Evolutionary conservation across 1,140 invertebrate species (phyloP), one percentile per base, ranked within the genome.

Genomic region (Propsilocerus akamusi): DNA sequence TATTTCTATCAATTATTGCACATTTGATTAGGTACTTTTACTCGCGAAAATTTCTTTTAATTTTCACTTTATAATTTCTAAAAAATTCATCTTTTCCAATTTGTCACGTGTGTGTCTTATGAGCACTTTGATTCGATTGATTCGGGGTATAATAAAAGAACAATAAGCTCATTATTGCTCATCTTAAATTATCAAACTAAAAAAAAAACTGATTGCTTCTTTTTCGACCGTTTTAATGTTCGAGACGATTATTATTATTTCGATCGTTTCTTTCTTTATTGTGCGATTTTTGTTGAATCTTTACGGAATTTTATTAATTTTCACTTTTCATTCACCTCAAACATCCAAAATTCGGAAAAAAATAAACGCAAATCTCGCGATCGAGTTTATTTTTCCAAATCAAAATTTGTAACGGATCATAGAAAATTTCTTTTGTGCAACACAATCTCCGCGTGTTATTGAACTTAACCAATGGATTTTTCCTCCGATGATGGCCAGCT

Each of bases 291-390:
- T n/a, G n/a, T 41, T 41, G 17, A 17, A n/a, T 20, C 17, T 20
- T 20, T 17, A 37, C 28, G 28, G 14, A 41, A 41, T n/a, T 41
- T 41, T 20, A 41, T 41, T 22, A 41, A 41, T 41, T 41, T 41
- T 41, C 34, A 41, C 34, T 41, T 41, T 41, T 41, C 34, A 41
- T 41, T 41, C 14, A 41, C 34, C 17, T n/a, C n/a, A n/a, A 37
- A 37, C 6, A 14, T 20, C 22, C 17, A 30, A 41, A 41, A 41
- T 41, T 17, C 22, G 17, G 34, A 17, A 20, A 41, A 41, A 41
- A 17, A 41, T 41, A 14, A 41, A 41, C 17, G 17, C 28, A 30
- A 30, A 30, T 30, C n/a, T n/a, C n/a, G n/a, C n/a, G n/a, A n/a
- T n/a, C n/a, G n/a, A n/a, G n/a, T n/a, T n/a, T n/a, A n/a, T n/a